Percentiles rank a stretch among this genome's conserved stretches.
Conservation (phyloP, 1,140 invertebrate genomes). For the Planococcus citri region DNA sequence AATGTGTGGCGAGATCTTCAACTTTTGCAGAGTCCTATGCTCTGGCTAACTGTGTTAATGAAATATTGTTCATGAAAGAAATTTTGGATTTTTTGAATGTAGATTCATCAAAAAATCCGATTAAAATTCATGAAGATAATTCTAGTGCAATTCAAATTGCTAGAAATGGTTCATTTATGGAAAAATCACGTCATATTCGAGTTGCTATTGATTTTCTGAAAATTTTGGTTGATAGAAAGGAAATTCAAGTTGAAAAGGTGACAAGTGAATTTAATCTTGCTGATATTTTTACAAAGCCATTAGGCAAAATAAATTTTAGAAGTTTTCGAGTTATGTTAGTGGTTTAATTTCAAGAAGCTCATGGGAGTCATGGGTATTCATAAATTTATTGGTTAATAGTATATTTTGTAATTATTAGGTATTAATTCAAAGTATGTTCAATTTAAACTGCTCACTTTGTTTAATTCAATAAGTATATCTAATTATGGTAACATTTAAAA, state of each 20-base stretch:
- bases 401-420: too few species aligned
- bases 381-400: too few species aligned
- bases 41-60: conserved; percentile 26
- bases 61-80: conserved; percentile 22
- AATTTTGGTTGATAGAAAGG: not conserved
- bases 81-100: not conserved
- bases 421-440: too few species aligned
- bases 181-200: not conserved
- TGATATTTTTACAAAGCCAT: conserved; percentile 17
- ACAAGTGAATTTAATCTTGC: not conserved
- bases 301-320: not conserved
- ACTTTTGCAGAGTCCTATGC: conserved; percentile 30
- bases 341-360: not conserved
- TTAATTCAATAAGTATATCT: too few species aligned
- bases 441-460: too few species aligned
- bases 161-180: conserved; percentile 9
- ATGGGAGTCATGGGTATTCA: too few species aligned
- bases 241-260: not conserved
- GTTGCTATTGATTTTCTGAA: not conserved
- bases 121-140: conserved; percentile 13
- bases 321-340: not conserved
- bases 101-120: not conserved
- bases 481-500: too few species aligned
- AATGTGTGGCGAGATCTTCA: conserved; percentile 27
- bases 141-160: not conserved